Evolutionary conservation across 2,888 invertebrate genomes (phyloP).

Genomic region (Smittia aterrima): DNA sequence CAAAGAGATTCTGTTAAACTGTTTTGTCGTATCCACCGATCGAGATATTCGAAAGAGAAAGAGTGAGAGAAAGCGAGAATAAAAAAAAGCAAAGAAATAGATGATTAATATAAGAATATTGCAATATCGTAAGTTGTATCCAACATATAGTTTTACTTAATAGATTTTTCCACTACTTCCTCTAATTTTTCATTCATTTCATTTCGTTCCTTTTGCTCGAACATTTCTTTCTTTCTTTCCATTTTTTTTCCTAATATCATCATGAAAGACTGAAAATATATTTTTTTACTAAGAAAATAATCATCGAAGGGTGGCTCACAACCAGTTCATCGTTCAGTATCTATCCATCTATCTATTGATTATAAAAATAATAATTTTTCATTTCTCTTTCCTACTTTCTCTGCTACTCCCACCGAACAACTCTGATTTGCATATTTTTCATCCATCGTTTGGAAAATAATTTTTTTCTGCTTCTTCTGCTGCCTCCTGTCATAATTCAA

Average conservation of each 20-base stretch:
- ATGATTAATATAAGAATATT: slow-evolving; percentile 17
- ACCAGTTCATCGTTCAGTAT: background rate
- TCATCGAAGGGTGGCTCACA: slow-evolving; percentile 3
- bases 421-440: slow-evolving; percentile 37
- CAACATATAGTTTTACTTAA: slow-evolving; percentile 9
- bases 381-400: slow-evolving; percentile 23
- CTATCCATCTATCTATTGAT: slow-evolving; percentile 1
- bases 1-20: background rate
- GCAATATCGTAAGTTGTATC: slow-evolving; percentile 9
- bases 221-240: too few species aligned
- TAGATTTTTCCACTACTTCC: background rate
- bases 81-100: background rate
- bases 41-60: background rate
- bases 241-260: background rate
- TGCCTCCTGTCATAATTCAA: slow-evolving; percentile 36
- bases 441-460: background rate
- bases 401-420: background rate
- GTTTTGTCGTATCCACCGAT: background rate
- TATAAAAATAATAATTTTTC: slow-evolving; percentile 35
- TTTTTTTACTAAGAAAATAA: background rate
- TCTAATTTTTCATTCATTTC: background rate
- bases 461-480: background rate
- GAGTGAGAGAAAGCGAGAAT: background rate
- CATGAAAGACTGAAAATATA: background rate
- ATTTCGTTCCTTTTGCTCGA: background rate